phyloP scores from a whole-genome alignment of 2,888 invertebrate genomes.

The Heliconius hortense region DNA sequence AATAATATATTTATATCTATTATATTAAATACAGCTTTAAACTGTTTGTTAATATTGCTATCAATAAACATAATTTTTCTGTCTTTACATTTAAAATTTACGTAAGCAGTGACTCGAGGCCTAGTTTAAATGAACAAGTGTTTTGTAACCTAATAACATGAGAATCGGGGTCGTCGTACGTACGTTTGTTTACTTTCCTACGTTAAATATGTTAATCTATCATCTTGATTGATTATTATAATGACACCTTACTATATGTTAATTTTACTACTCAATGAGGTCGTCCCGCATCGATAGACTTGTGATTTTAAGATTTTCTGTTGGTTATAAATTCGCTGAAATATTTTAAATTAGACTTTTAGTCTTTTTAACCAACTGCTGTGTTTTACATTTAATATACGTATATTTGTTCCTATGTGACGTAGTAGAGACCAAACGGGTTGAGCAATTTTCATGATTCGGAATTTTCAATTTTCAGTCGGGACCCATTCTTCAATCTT shows the following conservation, averaged over 20 bases:
- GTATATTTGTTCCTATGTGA: too few species aligned
- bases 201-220: constrained; percentile 55
- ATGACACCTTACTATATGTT: constrained; percentile 47
- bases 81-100: background rate
- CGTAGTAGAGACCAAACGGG: too few species aligned
- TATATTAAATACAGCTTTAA: background rate
- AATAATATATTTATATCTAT: background rate
- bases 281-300: constrained; percentile 24
- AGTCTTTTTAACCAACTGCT: too few species aligned
- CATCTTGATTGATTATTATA: constrained; percentile 67
- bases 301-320: constrained; percentile 2
- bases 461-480: too few species aligned
- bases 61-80: background rate
- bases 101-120: constrained; percentile 27
- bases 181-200: constrained; percentile 47
- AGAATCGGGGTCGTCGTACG: constrained; percentile 55
- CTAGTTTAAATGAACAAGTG: constrained; percentile 32
- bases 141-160: constrained; percentile 59
- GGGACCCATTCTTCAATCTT: too few species aligned
- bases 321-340: background rate
- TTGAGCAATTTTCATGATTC: too few species aligned
- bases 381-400: too few species aligned
- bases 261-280: constrained; percentile 55
- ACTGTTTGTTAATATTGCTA: background rate
- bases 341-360: background rate